Base-by-base conservation (phyloP, 92 coral and sea anemone genomes). In the Isaurus tuberculatus region DNA sequence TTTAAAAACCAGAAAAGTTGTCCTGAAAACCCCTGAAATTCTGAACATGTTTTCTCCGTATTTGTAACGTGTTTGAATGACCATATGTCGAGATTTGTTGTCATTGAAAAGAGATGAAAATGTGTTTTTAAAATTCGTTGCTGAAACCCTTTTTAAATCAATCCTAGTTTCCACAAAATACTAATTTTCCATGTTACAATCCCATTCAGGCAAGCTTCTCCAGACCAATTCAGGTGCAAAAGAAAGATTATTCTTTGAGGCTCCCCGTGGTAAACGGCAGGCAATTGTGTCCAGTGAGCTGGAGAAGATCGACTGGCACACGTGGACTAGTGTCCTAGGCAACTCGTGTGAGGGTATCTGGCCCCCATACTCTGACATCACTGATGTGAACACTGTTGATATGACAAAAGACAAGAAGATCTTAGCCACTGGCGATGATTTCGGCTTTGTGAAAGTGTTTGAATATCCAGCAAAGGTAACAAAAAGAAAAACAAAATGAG, bases 181-280 rank as follows among this genome's bases (percentile, higher is more conserved):
- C 7, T 40, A 11, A 27, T 1, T 44, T 31, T 28, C 79, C 51
- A 20, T 17, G 29, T 28, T 16, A 57, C 57, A 4, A 28, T 58
- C 8, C 70, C 80, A 23, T 42, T 27, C 70, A 95, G 98, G 98
- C 2, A 95, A 95, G 85, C 93, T 95, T 6, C 92, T 96, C 23
- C 99, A 96, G 79, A 90, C 99, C 26, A 96, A 96, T 78, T 96
- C 99, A 2, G 99, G 99, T 44, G 99, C 99, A 0, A 96, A 96
- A 55, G 99, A 96, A 79, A 92, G 98, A 10, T 84, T 96, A 83
- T 96, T 96, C 89, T 96, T 92, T 80, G 99, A 96, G 67, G 99
- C 99, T 0, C 99, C 99, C 19, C 98, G 99, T 16, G 99, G 99
- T 15, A 93, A 90, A 49, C 91, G 99, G 20, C 99, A 96, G 75